A percentile compares a stretch with the other conserved stretches of the same genome.
Evolutionary conservation across 2,113 vertebrate genomes (phyloP).

Genomic region (Nothocercus julius): DNA sequence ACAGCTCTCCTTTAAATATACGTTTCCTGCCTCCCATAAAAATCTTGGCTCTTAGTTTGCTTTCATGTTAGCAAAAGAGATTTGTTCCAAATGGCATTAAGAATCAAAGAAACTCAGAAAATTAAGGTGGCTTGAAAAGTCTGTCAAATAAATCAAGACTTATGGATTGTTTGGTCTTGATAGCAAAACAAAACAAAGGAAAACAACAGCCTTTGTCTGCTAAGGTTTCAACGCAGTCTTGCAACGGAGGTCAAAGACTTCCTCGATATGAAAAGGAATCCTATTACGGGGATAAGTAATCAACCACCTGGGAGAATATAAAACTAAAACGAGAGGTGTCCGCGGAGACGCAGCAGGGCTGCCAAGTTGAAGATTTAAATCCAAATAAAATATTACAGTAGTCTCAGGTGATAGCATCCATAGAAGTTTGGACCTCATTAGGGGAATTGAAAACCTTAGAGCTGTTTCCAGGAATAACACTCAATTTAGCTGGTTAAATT

Average conservation of each 20-base stretch:
- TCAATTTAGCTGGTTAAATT: conserved; percentile 70
- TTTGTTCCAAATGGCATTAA: conserved; percentile 58
- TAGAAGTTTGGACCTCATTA: conserved; percentile 69
- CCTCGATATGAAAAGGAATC: conserved; percentile 59
- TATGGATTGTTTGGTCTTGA: conserved; percentile 46
- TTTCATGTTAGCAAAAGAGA: conserved; percentile 59
- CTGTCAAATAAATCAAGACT: conserved; percentile 40
- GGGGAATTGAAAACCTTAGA: conserved; percentile 72
- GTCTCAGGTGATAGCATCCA: conserved; percentile 74
- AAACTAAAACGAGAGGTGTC: conserved; percentile 67
- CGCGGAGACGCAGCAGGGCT: conserved; percentile 47
- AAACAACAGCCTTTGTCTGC: not conserved
- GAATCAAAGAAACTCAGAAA: conserved; percentile 55
- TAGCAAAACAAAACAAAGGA: conserved; percentile 23
- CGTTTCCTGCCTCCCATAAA: conserved; percentile 28
- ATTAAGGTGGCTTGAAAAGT: conserved; percentile 49
- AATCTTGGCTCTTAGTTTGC: conserved; percentile 55
- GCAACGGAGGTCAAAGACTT: conserved; percentile 26
- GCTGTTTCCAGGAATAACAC: conserved; percentile 70
- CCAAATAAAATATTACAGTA: conserved; percentile 75
- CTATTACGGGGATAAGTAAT: conserved; percentile 65
- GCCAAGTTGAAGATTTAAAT: conserved; percentile 61
- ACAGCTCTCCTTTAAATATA: conserved; percentile 34
- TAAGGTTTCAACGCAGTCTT: conserved; percentile 22
- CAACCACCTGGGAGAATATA: conserved; percentile 63